Conservation (phyloP, 1,140 invertebrate genomes). For the Plodia interpunctella region DNA sequence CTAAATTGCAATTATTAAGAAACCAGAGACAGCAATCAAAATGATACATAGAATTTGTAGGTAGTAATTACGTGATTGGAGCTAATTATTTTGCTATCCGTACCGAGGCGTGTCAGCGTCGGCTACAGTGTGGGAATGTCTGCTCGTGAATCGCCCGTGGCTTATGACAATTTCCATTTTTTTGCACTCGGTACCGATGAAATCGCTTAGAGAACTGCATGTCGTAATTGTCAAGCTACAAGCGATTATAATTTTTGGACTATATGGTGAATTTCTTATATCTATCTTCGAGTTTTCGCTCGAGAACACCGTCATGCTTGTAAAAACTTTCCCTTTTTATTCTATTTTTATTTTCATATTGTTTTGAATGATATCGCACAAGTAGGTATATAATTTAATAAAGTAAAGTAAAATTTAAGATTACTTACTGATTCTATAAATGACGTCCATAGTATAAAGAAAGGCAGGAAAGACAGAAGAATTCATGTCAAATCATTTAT, state of each 20-base stretch:
- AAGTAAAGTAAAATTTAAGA: too few relatives aligned
- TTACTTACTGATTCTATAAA: too few relatives aligned
- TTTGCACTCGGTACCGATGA: slow-evolving; percentile 60
- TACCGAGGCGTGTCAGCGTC: slow-evolving; percentile 31
- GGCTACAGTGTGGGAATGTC: slow-evolving; percentile 57
- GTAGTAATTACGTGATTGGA: background rate
- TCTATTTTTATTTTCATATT: too few relatives aligned
- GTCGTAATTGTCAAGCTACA: slow-evolving; percentile 21
- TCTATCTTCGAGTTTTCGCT: too few relatives aligned
- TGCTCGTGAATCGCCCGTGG: slow-evolving; percentile 46
- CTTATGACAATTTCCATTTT: slow-evolving; percentile 74
- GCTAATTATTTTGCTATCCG: slow-evolving; percentile 34
- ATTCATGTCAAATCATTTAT: too few relatives aligned
- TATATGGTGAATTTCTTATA: too few relatives aligned
- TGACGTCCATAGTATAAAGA: too few relatives aligned
- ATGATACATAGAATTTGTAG: slow-evolving; percentile 6
- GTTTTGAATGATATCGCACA: too few relatives aligned
- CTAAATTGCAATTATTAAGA: background rate
- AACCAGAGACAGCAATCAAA: background rate
- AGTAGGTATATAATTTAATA: too few relatives aligned
- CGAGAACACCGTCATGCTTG: too few relatives aligned
- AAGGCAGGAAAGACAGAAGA: too few relatives aligned
- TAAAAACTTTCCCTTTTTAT: too few relatives aligned
- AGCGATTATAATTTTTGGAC: background rate
- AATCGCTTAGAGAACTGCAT: slow-evolving; percentile 38